These are phyloP conservation scores for Chloromyia formosa DNA, from an alignment of 2,888 invertebrate genomes.

Conservation along the genomic window DNA sequence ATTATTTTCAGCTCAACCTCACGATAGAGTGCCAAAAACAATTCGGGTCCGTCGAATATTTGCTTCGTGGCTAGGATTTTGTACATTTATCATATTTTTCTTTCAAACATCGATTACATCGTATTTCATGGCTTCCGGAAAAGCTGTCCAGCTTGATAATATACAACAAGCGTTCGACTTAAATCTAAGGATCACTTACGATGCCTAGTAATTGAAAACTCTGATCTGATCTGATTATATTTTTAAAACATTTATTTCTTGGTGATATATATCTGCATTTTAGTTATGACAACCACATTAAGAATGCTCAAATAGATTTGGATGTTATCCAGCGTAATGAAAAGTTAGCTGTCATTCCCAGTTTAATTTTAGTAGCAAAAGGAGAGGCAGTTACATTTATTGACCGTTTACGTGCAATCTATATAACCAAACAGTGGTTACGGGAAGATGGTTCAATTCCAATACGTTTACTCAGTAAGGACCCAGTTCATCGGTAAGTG, in stretches of 20 bases:
- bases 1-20: conserved; percentile 42
- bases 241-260: background rate
- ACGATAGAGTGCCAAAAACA: conserved; percentile 18
- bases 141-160: conserved; percentile 25
- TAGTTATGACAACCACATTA: conserved; percentile 42
- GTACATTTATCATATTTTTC: conserved; percentile 39
- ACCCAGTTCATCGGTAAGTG: conserved; percentile 35
- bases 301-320: background rate
- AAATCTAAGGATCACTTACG: conserved; percentile 40
- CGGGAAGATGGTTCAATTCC: conserved; percentile 46
- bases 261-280: too few species aligned
- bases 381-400: conserved; percentile 44
- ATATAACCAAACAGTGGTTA: conserved; percentile 46
- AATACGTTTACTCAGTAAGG: conserved; percentile 10
- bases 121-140: conserved; percentile 39
- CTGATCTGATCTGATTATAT: background rate
- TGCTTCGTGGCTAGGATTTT: conserved; percentile 44
- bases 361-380: conserved; percentile 43
- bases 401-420: conserved; percentile 41
- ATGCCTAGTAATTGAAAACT: conserved; percentile 26
- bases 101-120: conserved; percentile 46
- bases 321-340: conserved; percentile 34
- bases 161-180: conserved; percentile 40
- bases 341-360: conserved; percentile 40
- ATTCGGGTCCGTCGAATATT: conserved; percentile 42